Conservation (phyloP, 2,113 vertebrate species). For the Megaceryle maxima region DNA sequence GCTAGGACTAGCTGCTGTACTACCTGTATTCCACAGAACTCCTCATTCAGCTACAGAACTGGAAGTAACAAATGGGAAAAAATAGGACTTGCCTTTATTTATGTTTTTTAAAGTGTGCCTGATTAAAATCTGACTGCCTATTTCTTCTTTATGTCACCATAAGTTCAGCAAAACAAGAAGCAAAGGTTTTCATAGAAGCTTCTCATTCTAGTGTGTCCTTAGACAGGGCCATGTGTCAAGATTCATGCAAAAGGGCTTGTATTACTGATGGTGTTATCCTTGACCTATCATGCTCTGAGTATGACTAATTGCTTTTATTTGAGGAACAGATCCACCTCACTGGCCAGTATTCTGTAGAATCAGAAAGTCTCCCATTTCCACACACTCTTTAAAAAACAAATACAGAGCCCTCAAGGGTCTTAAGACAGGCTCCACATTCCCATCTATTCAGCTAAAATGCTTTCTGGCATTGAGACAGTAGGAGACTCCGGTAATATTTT, state of each 20-base stretch:
- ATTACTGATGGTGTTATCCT: background rate
- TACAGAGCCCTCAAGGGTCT: background rate
- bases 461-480: background rate
- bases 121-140: background rate
- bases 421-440: background rate
- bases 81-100: background rate
- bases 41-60: background rate
- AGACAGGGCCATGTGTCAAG: background rate
- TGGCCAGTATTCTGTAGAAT: background rate
- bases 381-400: background rate
- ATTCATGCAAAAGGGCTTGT: fast-evolving
- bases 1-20: background rate
- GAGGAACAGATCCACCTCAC: background rate
- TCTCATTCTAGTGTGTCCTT: background rate
- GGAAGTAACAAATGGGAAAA: background rate
- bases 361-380: background rate
- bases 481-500: background rate
- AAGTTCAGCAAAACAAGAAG: background rate
- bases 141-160: background rate
- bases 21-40: background rate
- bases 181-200: background rate
- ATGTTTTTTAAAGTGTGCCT: background rate
- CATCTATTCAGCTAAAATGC: background rate
- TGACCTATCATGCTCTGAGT: background rate
- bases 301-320: background rate